These are phyloP conservation scores for Pangasius larnaudii DNA, from an alignment of 2,797 vertebrate genomes.

Conservation along the genomic window DNA sequence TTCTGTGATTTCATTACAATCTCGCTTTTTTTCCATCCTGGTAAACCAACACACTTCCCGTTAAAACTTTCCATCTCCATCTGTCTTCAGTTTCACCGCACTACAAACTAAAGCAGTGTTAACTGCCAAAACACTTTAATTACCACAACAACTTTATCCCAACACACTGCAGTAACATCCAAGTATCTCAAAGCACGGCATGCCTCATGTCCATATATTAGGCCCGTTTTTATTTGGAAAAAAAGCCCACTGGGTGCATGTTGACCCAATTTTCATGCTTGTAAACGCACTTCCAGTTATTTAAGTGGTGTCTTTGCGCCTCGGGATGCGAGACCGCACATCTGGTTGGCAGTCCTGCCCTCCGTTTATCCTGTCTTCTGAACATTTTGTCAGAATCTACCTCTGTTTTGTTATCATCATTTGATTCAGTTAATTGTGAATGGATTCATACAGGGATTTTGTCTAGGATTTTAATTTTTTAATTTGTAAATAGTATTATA, in stretches of 20 bases:
- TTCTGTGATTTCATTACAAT: not conserved
- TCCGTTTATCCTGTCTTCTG: conserved; percentile 15
- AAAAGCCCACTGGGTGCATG: conserved; percentile 36
- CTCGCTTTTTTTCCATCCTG: not conserved
- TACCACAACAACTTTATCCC: not conserved
- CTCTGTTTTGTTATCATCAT: not conserved
- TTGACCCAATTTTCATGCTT: conserved; percentile 37
- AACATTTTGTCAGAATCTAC: conserved; percentile 11
- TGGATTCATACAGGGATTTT: not conserved
- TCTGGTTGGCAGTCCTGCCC: conserved; percentile 48
- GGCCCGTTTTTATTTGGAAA: conserved; percentile 51
- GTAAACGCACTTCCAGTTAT: conserved; percentile 36
- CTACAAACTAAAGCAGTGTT: not conserved
- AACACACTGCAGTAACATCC: not conserved
- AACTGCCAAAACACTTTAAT: conserved; percentile 4
- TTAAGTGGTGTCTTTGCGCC: conserved; percentile 32
- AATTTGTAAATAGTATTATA: not conserved
- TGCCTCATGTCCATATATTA: conserved; percentile 16
- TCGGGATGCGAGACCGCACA: not conserved
- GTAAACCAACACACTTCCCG: not conserved
- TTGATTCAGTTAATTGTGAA: not conserved
- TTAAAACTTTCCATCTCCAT: conserved; percentile 3
- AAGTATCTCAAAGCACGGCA: not conserved
- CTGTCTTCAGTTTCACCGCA: not conserved
- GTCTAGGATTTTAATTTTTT: not conserved